These are phyloP conservation scores for Podarcis lilfordi DNA, from an alignment of 2,797 vertebrate genomes.

Conservation along the genomic window DNA sequence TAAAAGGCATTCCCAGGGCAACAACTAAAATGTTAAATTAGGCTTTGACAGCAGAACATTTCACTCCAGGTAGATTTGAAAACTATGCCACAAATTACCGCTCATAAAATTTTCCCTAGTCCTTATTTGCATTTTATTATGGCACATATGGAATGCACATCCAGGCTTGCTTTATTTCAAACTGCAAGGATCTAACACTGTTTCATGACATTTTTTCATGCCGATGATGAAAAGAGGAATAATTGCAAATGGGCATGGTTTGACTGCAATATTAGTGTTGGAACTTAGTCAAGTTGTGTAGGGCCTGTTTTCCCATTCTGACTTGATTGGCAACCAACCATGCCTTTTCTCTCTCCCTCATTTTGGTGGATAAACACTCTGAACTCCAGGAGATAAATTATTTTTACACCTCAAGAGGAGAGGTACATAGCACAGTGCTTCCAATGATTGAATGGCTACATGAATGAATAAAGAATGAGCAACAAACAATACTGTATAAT, in stretches of 20 bases:
- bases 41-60: conserved; percentile 16
- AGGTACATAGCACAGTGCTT: conserved; percentile 44
- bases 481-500: conserved; percentile 20
- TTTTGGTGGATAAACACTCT: conserved; percentile 41
- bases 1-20: neutral
- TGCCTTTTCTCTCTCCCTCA: conserved; percentile 45
- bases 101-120: conserved; percentile 19
- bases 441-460: conserved; percentile 1
- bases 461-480: conserved; percentile 20
- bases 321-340: conserved; percentile 40
- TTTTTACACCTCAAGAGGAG: conserved; percentile 36
- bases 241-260: conserved; percentile 31
- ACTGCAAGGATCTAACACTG: conserved; percentile 19
- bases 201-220: conserved; percentile 5
- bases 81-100: neutral
- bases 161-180: conserved; percentile 21
- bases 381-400: conserved; percentile 37
- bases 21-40: conserved; percentile 34
- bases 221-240: conserved; percentile 23
- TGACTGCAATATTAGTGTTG: conserved; percentile 5
- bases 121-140: conserved; percentile 24
- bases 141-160: conserved; percentile 20
- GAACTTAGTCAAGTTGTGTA: conserved; percentile 30
- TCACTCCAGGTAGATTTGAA: conserved; percentile 27
- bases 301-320: conserved; percentile 24